A percentile compares a stretch with the other conserved stretches of the same genome.
Conservation (phyloP, 2,113 vertebrate genomes). For the Siniperca knerii region DNA sequence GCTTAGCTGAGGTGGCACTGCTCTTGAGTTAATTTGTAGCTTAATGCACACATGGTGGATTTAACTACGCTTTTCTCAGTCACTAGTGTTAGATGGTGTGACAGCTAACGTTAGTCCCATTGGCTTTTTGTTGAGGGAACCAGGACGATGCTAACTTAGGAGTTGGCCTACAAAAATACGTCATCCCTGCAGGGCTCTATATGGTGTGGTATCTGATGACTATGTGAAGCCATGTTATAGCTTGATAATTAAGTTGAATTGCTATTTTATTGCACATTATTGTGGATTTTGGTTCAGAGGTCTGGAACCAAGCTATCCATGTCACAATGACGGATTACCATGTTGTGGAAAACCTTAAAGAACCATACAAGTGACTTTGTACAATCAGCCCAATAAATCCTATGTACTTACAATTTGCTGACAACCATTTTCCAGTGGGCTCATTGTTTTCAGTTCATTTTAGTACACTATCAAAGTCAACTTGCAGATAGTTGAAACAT, state of each 20-base stretch:
- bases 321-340: not conserved
- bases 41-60: no score
- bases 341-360: not conserved
- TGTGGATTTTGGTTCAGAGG: not conserved
- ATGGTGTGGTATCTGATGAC: not conserved
- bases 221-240: not conserved
- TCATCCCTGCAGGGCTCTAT: not conserved
- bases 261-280: not conserved
- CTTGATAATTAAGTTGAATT: not conserved
- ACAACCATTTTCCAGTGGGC: no score
- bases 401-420: not conserved
- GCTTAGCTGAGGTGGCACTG: not conserved
- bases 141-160: not conserved
- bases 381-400: not conserved
- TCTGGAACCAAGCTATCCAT: not conserved
- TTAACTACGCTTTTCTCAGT: not conserved
- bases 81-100: not conserved
- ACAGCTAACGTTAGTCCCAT: not conserved
- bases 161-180: no score
- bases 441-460: no score
- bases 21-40: not conserved
- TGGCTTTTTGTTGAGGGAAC: no score
- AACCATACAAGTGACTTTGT: not conserved
- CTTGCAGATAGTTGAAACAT: no score
- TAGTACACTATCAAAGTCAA: no score